Evolutionary conservation across 2,797 vertebrate species (phyloP), one percentile per base, ranked within the genome.

Genomic region (Aldrovandia affinis): DNA sequence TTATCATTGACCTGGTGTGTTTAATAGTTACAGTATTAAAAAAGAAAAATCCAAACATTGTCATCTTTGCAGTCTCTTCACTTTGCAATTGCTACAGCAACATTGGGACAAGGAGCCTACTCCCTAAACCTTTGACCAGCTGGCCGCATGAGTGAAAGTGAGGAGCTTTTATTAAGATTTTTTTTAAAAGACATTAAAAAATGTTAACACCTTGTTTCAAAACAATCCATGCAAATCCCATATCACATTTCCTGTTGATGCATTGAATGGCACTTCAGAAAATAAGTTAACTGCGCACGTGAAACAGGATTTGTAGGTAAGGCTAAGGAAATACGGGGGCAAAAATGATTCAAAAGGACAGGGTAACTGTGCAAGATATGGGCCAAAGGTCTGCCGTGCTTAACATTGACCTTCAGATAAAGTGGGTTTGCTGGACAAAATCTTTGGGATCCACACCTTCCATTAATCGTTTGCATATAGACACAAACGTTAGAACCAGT

Each of bases 211-310:
- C 73, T 77, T 77, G 42, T 81, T 73, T 59, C 73, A 65, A 50
- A 25, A 47, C 39, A 77, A 92, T 91, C 90, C 91, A 93, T 91
- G 91, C 89, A 68, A 70, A 90, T 88, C 88, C 90, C 89, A 86
- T 83, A 80, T 87, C 84, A 84, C 83, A 87, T 85, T 86, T 87
- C 86, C 87, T 84, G 83, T 85, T 89, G 84, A 89, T 87, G 90
- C 84, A 83, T 89, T 68, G 88, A 90, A 90, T 91, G 89, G 90
- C 90, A 92, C 90, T 91, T 92, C 7, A 86, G 57, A 81, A 88
- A 54, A 85, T 65, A 42, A 78, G 83, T 84, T 54, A 42, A 82
- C 83, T 86, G 81, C 50, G 85, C 61, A 87, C 33, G 78, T 70
- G 65, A 83, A 88, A 44, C 36, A 30, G 36, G 50, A 50, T 39